These are phyloP conservation scores for Sialia sialis DNA, from an alignment of 2,113 vertebrate species.

Conservation along the genomic window DNA sequence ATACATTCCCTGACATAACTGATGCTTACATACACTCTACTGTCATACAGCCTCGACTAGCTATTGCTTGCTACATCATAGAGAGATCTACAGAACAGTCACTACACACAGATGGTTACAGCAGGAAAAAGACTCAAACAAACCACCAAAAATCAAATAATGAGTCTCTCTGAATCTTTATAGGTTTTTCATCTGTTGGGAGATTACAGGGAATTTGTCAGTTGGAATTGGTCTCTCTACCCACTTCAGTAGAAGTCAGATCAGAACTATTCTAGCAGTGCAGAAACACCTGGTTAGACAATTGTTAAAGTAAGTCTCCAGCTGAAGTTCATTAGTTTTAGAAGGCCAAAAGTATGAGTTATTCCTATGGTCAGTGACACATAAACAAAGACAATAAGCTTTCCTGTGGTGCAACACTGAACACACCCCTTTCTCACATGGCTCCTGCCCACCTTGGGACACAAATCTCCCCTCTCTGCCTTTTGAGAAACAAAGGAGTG, in stretches of 20 bases:
- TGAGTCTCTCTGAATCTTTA: not conserved
- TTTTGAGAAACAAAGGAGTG: not conserved
- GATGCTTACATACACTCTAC: not conserved
- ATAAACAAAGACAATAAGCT: not conserved
- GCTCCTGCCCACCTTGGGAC: not conserved
- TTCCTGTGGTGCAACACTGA: not conserved
- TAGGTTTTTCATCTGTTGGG: not conserved
- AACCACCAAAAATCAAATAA: not conserved
- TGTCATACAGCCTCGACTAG: not conserved
- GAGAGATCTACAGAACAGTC: not conserved
- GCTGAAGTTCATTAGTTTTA: not conserved
- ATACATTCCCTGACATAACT: not conserved
- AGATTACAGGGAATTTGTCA: not conserved
- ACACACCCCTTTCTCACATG: not conserved
- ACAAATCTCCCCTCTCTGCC: not conserved
- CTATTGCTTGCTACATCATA: not conserved
- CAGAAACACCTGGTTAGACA: not conserved
- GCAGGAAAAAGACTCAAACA: not conserved
- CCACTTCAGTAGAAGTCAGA: not conserved
- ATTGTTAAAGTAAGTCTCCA: not conserved
- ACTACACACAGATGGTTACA: not conserved
- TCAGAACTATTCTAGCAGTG: not conserved
- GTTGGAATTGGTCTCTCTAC: not conserved
- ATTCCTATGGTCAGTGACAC: not conserved
- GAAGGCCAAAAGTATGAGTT: not conserved